Evolutionary conservation across 2,113 vertebrate genomes (phyloP).

Genomic region (Pseudorhombus dupliciocellatus): DNA sequence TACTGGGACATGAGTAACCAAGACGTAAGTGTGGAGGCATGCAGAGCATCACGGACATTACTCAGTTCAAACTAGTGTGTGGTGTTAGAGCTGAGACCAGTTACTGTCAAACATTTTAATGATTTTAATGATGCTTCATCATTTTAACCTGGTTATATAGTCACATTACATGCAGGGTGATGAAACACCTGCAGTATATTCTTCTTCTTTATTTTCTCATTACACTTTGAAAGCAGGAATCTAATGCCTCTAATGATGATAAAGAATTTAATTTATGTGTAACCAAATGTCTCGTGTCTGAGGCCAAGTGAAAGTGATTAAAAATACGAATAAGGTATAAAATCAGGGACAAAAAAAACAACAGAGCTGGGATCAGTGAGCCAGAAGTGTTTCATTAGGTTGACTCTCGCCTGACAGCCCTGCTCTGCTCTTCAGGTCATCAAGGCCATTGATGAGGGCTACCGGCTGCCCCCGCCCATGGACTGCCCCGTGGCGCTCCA

Average conservation of each 20-base stretch:
- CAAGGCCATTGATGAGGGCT: constrained; percentile 98
- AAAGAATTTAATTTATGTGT: constrained; percentile 18
- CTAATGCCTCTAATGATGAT: constrained; percentile 32
- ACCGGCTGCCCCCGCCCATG: constrained; percentile 96
- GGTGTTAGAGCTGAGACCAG: constrained; percentile 14
- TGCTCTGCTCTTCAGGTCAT: constrained; percentile 85
- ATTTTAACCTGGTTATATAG: constrained; percentile 48
- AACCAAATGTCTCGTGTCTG: constrained; percentile 18
- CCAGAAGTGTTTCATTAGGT: constrained; percentile 10
- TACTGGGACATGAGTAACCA: constrained; percentile 99
- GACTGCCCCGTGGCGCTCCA: constrained; percentile 96
- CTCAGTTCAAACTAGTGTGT: background rate
- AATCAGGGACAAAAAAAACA: background rate
- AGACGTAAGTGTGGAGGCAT: constrained; percentile 86
- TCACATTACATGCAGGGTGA: constrained; percentile 24
- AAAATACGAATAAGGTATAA: constrained; percentile 14
- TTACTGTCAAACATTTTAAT: constrained; percentile 28
- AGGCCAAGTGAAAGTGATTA: constrained; percentile 15
- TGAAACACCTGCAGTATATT: constrained; percentile 12
- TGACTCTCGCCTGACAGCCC: background rate
- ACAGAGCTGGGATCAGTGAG: background rate
- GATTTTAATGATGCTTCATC: constrained; percentile 40
- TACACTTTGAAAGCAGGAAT: constrained; percentile 24
- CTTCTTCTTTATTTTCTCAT: constrained; percentile 16
- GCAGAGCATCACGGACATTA: constrained; percentile 12